These are phyloP conservation scores for Paramormyrops kingsleyae DNA, from an alignment of 2,113 vertebrate genomes.

Conservation along the genomic window DNA sequence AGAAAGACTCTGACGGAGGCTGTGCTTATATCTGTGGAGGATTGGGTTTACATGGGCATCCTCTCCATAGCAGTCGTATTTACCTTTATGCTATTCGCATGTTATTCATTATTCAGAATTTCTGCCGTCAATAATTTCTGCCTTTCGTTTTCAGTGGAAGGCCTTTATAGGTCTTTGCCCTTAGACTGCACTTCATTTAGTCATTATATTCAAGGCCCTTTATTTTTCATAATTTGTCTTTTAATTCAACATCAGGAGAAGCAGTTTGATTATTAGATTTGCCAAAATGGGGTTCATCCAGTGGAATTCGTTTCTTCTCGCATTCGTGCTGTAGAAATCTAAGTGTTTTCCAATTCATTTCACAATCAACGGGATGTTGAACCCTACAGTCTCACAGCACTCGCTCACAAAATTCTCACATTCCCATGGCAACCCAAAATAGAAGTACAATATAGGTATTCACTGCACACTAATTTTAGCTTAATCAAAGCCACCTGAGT, in stretches of 20 bases:
- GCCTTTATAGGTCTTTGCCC: background rate
- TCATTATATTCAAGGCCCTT: background rate
- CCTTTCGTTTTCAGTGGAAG: background rate
- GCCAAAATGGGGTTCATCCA: background rate
- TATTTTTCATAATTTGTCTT: background rate
- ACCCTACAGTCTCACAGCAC: slow-evolving; percentile 78
- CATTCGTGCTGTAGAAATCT: background rate
- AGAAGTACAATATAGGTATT: slow-evolving; percentile 19
- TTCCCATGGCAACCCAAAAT: slow-evolving; percentile 94
- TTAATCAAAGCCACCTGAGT: slow-evolving; percentile 20
- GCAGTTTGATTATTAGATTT: background rate
- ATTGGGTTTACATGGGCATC: background rate
- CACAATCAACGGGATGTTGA: slow-evolving; percentile 88
- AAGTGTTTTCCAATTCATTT: slow-evolving; percentile 62
- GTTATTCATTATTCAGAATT: background rate
- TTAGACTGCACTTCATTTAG: background rate
- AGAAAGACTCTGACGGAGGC: slow-evolving; percentile 72
- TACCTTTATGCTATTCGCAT: background rate
- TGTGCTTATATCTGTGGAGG: slow-evolving; percentile 62
- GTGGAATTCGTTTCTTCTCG: background rate
- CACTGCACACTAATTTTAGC: slow-evolving; percentile 11
- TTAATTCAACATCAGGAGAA: background rate
- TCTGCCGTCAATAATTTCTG: background rate
- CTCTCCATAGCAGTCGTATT: background rate
- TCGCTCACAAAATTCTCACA: slow-evolving; percentile 74